Percentiles rank a stretch among this genome's conserved stretches.
These are phyloP conservation scores for Dolichopus griseipennis DNA, from an alignment of 2,888 invertebrate species.

Conservation along the genomic window DNA sequence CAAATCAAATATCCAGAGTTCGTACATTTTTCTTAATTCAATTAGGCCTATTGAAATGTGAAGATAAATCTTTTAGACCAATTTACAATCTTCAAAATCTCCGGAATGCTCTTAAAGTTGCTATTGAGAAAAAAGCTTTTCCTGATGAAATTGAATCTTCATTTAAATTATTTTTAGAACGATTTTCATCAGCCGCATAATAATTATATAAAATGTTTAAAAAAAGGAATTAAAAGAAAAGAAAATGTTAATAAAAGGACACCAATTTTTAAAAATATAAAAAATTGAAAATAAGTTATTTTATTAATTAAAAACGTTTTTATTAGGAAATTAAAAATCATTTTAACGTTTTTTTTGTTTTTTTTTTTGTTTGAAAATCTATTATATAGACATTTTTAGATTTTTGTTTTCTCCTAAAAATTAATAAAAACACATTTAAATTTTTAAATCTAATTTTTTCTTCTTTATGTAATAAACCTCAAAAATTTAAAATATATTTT, in stretches of 20 bases:
- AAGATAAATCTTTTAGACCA: slow-evolving; percentile 34
- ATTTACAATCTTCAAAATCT: slow-evolving; percentile 36
- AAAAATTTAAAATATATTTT: slow-evolving; percentile 1
- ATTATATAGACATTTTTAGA: not conserved
- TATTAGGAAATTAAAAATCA: too few species aligned
- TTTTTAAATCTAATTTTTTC: not conserved
- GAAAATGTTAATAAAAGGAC: too few species aligned
- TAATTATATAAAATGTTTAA: too few species aligned
- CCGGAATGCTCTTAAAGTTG: slow-evolving; percentile 35
- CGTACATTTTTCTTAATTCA: slow-evolving; percentile 39
- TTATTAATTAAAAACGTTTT: too few species aligned
- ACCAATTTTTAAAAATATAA: too few species aligned
- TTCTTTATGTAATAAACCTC: slow-evolving; percentile 6
- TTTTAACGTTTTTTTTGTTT: not conserved
- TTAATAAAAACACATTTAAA: not conserved
- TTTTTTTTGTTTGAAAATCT: not conserved
- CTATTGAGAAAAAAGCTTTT: slow-evolving; percentile 31
- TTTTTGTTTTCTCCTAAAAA: too few species aligned
- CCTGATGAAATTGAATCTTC: slow-evolving; percentile 36
- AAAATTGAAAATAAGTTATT: too few species aligned
- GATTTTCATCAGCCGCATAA: slow-evolving; percentile 18
- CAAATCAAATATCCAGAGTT: slow-evolving; percentile 37
- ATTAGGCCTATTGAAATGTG: slow-evolving; percentile 36
- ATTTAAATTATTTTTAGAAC: slow-evolving; percentile 35
- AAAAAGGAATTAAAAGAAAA: too few species aligned